These are phyloP conservation scores for Allophyes oxyacanthae DNA, from an alignment of 2,888 invertebrate species.

Conservation along the genomic window DNA sequence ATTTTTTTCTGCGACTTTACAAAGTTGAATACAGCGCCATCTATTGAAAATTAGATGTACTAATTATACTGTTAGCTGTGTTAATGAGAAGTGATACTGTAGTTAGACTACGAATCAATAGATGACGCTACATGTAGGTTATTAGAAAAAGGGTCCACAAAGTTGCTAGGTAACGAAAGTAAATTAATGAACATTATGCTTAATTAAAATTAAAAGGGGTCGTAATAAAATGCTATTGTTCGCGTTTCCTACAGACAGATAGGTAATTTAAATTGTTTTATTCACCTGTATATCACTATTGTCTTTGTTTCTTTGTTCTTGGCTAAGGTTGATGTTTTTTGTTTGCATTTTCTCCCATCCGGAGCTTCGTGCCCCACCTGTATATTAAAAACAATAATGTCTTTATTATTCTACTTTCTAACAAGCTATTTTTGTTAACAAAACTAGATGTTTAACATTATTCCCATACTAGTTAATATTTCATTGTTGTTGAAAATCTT, in stretches of 20 bases:
- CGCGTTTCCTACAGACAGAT: slow-evolving; percentile 21
- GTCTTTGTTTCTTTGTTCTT: slow-evolving; percentile 83
- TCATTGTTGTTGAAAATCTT: no score
- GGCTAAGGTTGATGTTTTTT: slow-evolving; percentile 90
- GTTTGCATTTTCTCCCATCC: slow-evolving; percentile 88
- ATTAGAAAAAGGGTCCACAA: neutral
- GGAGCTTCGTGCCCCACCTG: slow-evolving; percentile 67
- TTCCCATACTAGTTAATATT: slow-evolving; percentile 30
- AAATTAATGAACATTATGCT: slow-evolving; percentile 7
- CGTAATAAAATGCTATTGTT: slow-evolving; percentile 36
- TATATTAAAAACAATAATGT: slow-evolving; percentile 41
- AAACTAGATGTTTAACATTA: slow-evolving; percentile 6
- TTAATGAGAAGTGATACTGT: neutral
- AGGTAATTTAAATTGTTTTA: slow-evolving; percentile 37
- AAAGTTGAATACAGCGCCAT: slow-evolving; percentile 62
- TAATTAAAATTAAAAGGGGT: slow-evolving; percentile 24
- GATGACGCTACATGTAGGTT: slow-evolving; percentile 44
- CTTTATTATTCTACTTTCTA: slow-evolving; percentile 31
- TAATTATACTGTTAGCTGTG: slow-evolving; percentile 1
- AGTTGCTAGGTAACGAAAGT: slow-evolving; percentile 8
- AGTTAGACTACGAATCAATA: slow-evolving; percentile 13
- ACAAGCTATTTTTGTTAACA: slow-evolving; percentile 19
- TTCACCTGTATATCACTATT: slow-evolving; percentile 75
- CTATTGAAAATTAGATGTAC: slow-evolving; percentile 50
- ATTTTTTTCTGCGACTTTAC: slow-evolving; percentile 20